Conservation (phyloP, 1,140 invertebrate genomes). For the Nasonia longicornis region DNA sequence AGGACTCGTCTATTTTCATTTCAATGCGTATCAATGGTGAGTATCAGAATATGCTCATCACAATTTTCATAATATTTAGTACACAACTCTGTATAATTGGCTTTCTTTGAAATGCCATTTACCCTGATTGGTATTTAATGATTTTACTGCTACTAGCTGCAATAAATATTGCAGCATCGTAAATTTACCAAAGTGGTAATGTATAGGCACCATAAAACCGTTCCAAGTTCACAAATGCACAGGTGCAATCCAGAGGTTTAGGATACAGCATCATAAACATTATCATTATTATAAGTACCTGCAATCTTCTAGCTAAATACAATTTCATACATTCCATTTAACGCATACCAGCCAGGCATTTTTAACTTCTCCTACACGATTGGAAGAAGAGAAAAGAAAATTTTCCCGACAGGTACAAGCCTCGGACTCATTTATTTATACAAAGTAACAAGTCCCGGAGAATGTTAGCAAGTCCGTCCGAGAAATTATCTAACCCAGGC, state of each 20-base stretch:
- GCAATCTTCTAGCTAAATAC: background rate
- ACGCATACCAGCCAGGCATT: background rate
- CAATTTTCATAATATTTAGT: too few relatives aligned
- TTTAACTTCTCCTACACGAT: background rate
- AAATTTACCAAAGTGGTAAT: background rate
- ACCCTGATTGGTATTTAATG: background rate
- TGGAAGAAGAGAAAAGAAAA: background rate
- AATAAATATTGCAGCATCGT: background rate
- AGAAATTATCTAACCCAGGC: background rate
- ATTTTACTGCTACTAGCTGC: background rate
- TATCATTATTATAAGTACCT: background rate
- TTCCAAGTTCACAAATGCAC: background rate
- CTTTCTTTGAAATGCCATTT: background rate
- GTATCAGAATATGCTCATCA: slow-evolving; percentile 63
- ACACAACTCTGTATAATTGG: too few relatives aligned
- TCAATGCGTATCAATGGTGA: slow-evolving; percentile 95
- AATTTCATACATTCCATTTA: background rate
- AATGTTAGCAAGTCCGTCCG: background rate
- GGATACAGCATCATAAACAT: background rate
- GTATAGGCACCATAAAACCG: background rate
- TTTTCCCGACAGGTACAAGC: background rate
- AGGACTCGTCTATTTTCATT: slow-evolving; percentile 95
- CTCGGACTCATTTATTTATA: background rate
- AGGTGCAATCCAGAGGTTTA: background rate
- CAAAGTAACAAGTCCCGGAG: background rate